These are phyloP conservation scores for Leucosticte australis DNA, from an alignment of 2,113 vertebrate genomes.

Conservation along the genomic window DNA sequence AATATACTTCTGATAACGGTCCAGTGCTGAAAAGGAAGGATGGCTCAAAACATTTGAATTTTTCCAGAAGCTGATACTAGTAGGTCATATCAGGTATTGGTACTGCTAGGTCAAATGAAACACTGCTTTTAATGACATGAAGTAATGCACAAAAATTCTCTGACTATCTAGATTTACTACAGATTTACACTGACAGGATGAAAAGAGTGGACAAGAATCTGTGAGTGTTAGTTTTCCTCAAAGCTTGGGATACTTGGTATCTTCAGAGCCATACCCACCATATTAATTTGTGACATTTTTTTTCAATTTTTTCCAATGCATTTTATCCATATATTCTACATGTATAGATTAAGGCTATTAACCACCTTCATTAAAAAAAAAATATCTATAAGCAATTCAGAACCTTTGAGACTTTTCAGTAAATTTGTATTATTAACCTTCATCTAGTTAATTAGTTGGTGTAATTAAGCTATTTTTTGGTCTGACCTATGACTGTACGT, in stretches of 20 bases:
- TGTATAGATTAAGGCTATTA: not conserved
- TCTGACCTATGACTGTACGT: not conserved
- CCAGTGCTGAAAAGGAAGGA: not conserved
- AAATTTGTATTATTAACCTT: not conserved
- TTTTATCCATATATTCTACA: not conserved
- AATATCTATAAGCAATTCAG: not conserved
- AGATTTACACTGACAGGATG: not conserved
- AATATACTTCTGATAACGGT: not conserved
- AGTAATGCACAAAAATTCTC: not conserved
- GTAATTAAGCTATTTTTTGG: not conserved
- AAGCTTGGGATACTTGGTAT: not conserved
- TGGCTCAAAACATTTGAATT: not conserved
- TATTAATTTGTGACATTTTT: not conserved
- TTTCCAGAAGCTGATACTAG: not conserved
- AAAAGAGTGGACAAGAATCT: not conserved
- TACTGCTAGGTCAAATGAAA: not conserved
- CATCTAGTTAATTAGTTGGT: not conserved
- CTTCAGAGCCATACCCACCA: not conserved
- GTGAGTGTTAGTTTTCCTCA: not conserved
- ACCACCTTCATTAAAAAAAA: not conserved
- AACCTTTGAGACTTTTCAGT: not conserved
- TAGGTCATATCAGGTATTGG: not conserved
- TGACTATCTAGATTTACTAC: not conserved
- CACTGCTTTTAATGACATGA: not conserved
- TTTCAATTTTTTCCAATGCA: not conserved